phyloP scores from a whole-genome alignment of 2,888 invertebrate species.

The Cosmia trapezina region DNA sequence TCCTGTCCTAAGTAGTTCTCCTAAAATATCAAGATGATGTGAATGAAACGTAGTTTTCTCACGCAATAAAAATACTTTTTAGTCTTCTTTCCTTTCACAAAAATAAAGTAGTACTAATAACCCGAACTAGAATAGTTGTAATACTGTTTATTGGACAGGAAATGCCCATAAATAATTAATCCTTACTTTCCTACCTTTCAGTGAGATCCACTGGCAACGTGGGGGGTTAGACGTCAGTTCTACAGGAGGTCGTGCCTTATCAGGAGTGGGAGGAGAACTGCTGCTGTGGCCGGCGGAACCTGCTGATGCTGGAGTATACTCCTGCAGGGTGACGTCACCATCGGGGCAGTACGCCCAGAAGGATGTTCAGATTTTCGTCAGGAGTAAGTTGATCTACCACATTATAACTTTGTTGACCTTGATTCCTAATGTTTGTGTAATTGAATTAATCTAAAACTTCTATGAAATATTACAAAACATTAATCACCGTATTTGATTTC shows the following conservation, averaged over 20 bases:
- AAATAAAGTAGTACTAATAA: background rate
- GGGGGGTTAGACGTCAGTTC: constrained; percentile 79
- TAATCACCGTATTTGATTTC: constrained; percentile 56
- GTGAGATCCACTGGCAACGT: constrained; percentile 87
- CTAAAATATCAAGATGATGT: background rate
- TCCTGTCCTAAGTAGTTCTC: background rate
- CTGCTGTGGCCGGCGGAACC: constrained; percentile 89
- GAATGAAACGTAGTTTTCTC: background rate
- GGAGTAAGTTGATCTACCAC: constrained; percentile 89
- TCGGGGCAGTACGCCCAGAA: constrained; percentile 94
- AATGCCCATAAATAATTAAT: background rate
- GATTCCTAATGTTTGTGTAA: background rate
- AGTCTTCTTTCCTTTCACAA: background rate
- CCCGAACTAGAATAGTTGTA: constrained; percentile 2
- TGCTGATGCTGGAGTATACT: constrained; percentile 94
- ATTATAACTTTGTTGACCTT: background rate
- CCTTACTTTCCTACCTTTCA: constrained; percentile 56
- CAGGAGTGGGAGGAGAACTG: constrained; percentile 79
- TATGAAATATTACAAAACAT: background rate
- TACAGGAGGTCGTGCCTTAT: constrained; percentile 75
- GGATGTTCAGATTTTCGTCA: constrained; percentile 93
- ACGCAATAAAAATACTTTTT: background rate
- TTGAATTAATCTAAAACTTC: background rate
- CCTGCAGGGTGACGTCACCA: constrained; percentile 93
- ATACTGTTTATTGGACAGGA: background rate